Percentiles rank a stretch among this genome's conserved stretches.
Conservation (phyloP, 2,113 vertebrate species). For the Hemichromis elongatus region DNA sequence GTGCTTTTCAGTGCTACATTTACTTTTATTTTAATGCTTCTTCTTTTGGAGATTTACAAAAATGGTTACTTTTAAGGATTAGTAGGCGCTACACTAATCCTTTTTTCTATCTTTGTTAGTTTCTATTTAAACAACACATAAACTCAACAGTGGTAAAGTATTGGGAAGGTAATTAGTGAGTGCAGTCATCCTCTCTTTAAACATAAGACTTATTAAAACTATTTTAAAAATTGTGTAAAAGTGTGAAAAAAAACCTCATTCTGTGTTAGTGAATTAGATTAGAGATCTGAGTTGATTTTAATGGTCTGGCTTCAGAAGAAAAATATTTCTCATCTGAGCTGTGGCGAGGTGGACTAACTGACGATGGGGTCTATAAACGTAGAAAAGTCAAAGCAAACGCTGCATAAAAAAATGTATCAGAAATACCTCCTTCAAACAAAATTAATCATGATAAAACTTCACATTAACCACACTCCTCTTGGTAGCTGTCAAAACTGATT, state of each 20-base stretch:
- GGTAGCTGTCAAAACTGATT: conserved; percentile 55
- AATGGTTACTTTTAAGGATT: conserved; percentile 36
- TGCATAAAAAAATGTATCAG: conserved; percentile 49
- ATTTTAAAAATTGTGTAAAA: background rate
- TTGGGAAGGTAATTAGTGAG: background rate
- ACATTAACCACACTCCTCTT: conserved; percentile 50
- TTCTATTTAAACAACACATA: background rate
- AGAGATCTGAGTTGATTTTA: background rate
- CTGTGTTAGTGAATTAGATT: background rate
- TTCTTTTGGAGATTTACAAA: background rate
- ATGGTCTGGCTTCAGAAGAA: background rate
- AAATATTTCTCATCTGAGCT: background rate
- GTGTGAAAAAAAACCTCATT: background rate
- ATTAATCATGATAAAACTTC: conserved; percentile 59
- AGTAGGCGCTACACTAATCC: conserved; percentile 11
- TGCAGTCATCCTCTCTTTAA: conserved; percentile 1
- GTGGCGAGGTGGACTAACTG: background rate
- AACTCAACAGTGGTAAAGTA: background rate
- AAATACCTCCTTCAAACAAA: conserved; percentile 44
- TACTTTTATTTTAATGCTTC: background rate
- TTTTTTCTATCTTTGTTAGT: background rate
- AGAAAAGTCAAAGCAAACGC: conserved; percentile 31
- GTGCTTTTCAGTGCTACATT: background rate
- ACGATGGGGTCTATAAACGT: background rate
- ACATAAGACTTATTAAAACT: background rate